phyloP scores from a whole-genome alignment of 2,888 invertebrate genomes.

The Elysia crispata region DNA sequence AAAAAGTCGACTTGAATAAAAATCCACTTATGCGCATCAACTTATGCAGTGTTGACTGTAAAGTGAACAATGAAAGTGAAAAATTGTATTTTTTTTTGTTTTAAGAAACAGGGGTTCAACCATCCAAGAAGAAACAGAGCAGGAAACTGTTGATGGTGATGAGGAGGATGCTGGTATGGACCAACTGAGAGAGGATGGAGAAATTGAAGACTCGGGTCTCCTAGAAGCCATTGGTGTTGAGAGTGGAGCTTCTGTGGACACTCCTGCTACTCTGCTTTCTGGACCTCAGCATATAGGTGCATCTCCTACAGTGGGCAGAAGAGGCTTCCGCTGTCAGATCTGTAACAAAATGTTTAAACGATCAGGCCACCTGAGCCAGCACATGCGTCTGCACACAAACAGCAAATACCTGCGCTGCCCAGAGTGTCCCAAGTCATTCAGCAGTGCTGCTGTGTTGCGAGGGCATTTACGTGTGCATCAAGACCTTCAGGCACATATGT shows the following conservation, averaged over 20 bases:
- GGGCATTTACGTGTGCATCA: slow-evolving; percentile 74
- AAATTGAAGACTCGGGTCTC: not conserved
- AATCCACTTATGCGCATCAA: too few relatives aligned
- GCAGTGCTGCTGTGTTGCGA: slow-evolving; percentile 69
- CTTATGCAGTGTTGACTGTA: too few relatives aligned
- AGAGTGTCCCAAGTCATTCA: slow-evolving; percentile 67
- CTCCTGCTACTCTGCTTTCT: too few relatives aligned
- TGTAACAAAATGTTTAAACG: slow-evolving; percentile 79
- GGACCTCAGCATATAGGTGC: not conserved
- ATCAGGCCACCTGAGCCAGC: slow-evolving; percentile 78
- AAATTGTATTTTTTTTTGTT: too few relatives aligned
- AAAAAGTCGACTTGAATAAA: too few relatives aligned
- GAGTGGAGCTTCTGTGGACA: too few relatives aligned
- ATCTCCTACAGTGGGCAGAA: slow-evolving; percentile 19
- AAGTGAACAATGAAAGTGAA: too few relatives aligned
- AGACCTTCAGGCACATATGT: slow-evolving; percentile 62
- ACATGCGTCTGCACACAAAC: slow-evolving; percentile 73
- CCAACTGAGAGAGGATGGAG: slow-evolving; percentile 16
- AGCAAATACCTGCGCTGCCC: slow-evolving; percentile 77
- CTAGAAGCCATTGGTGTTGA: too few relatives aligned
- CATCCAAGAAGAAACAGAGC: slow-evolving; percentile 33
- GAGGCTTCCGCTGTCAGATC: slow-evolving; percentile 77
- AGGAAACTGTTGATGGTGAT: slow-evolving; percentile 33
- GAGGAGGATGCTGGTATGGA: slow-evolving; percentile 35
- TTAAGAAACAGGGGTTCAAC: too few relatives aligned